A percentile compares a stretch with the other conserved stretches of the same genome.
phyloP scores from a whole-genome alignment of 1,140 invertebrate genomes.

The Drosophila kurseongensis region DNA sequence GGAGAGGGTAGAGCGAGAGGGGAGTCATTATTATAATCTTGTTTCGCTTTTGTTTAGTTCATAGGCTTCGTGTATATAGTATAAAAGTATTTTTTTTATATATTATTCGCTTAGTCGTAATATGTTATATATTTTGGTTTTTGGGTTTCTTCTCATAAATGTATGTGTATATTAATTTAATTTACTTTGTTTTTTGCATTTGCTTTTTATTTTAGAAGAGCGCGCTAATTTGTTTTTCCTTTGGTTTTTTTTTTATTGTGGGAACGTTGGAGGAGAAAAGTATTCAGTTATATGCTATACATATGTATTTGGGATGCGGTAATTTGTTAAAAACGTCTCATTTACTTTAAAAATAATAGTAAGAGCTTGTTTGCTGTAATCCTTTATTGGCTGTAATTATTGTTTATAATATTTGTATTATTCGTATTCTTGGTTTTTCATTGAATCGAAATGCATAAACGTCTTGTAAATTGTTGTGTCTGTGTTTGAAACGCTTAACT shows the following conservation, averaged over 20 bases:
- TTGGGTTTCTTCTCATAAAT: constrained; percentile 53
- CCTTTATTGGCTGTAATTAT: constrained; percentile 51
- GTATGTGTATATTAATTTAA: constrained; percentile 51
- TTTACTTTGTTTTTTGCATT: constrained; percentile 30
- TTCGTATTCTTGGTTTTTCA: constrained; percentile 51
- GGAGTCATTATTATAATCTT: constrained; percentile 28
- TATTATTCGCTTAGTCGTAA: constrained; percentile 51
- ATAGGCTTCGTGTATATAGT: constrained; percentile 61
- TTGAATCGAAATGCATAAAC: constrained; percentile 54
- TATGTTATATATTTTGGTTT: constrained; percentile 42
- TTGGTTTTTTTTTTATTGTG: constrained; percentile 14
- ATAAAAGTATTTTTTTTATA: constrained; percentile 61
- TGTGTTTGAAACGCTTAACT: constrained; percentile 53
- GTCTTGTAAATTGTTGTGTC: constrained; percentile 44
- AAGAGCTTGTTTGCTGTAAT: constrained; percentile 52
- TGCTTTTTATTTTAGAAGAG: constrained; percentile 56
- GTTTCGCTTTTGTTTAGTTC: constrained; percentile 41
- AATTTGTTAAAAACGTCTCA: constrained; percentile 53
- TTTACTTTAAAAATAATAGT: constrained; percentile 57
- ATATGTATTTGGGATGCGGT: constrained; percentile 51
- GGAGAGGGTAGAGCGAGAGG: constrained; percentile 26
- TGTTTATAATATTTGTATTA: constrained; percentile 54
- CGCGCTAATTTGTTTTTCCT: constrained; percentile 56
- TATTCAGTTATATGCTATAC: constrained; percentile 56
- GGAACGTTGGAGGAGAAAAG: constrained; percentile 56